Evolutionary conservation across 2,888 invertebrate species (phyloP), one percentile per base, ranked within the genome.

Genomic region (Dryobotodes eremita): DNA sequence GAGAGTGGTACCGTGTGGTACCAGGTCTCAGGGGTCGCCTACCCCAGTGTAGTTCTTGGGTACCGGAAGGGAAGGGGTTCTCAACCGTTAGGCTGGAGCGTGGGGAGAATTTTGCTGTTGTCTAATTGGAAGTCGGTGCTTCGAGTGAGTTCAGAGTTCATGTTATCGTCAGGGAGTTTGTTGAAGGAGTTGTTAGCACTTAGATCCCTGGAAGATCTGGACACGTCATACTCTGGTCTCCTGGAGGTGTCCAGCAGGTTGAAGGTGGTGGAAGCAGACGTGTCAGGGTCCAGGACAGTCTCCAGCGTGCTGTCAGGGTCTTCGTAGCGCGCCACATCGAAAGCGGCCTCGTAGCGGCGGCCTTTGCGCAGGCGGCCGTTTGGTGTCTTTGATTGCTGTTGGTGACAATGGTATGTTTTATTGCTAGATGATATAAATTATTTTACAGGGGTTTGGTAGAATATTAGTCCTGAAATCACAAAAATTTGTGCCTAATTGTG

Each of bases 31-130:
- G 95, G 95, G 95, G 95, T 90, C 95, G 89, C 95, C 96, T 94
- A 92, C 95, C 96, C 95, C 96, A 82, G 81, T 96, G 93, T 95
- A 94, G 84, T 96, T 94, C 94, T 92, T 81, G 85, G 79, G 84
- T 70, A 82, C 72, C 77, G 83, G 59, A 70, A 78, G 61, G 70
- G 73, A 36, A 13, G 70, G 55, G 48, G 62, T 48, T 53, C 88
- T 97, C 96, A 97, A 94, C 96, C 96, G 92, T 97, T 97, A 31
- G 96, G 96, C 85, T 96, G 96, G 0, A 96, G 93, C 80, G 95
- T 96, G 89, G 95, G 96, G 78, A 92, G 94, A 88, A 94, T 91
- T 93, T 94, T 94, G 94, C 95, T 95, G 94, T 94, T 93, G 92
- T 95, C 95, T 78, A 92, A 83, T 79, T 91, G 89, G 85, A 94